Evolutionary conservation across 2,888 invertebrate genomes (phyloP).

Genomic region (Andrena flavipes): DNA sequence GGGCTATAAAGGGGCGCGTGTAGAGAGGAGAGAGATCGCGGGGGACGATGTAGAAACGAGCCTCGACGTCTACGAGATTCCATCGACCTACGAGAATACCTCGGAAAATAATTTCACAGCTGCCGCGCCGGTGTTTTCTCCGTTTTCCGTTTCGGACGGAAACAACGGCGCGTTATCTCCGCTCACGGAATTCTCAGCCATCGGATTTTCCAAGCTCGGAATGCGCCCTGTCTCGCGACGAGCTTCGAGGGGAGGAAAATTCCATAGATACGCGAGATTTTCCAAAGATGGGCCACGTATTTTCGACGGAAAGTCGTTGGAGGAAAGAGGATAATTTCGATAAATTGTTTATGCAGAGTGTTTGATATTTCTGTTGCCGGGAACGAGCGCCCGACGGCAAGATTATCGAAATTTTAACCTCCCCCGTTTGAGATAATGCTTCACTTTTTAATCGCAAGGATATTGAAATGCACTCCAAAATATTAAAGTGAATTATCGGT

Average conservation of each 20-base stretch:
- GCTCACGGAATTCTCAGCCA: constrained; percentile 32
- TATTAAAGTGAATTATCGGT: too few species aligned
- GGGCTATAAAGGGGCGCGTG: constrained; percentile 51
- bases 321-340: too few species aligned
- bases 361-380: neutral
- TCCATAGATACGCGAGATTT: constrained; percentile 8
- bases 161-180: constrained; percentile 45
- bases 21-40: constrained; percentile 55
- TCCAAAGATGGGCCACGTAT: constrained; percentile 8
- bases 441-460: too few species aligned
- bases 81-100: constrained; percentile 66
- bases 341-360: neutral
- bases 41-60: constrained; percentile 45
- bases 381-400: constrained; percentile 9
- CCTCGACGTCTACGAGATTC: constrained; percentile 57
- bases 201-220: constrained; percentile 25
- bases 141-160: constrained; percentile 55
- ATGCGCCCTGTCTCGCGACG: neutral
- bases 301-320: neutral
- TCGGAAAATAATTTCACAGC: constrained; percentile 73
- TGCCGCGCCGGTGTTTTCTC: constrained; percentile 40
- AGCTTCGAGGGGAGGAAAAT: constrained; percentile 13
- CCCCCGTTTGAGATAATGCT: too few species aligned
- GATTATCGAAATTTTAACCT: neutral
- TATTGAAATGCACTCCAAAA: too few species aligned